These are phyloP conservation scores for Micronisus gabar DNA, from an alignment of 2,113 vertebrate genomes.

Conservation along the genomic window DNA sequence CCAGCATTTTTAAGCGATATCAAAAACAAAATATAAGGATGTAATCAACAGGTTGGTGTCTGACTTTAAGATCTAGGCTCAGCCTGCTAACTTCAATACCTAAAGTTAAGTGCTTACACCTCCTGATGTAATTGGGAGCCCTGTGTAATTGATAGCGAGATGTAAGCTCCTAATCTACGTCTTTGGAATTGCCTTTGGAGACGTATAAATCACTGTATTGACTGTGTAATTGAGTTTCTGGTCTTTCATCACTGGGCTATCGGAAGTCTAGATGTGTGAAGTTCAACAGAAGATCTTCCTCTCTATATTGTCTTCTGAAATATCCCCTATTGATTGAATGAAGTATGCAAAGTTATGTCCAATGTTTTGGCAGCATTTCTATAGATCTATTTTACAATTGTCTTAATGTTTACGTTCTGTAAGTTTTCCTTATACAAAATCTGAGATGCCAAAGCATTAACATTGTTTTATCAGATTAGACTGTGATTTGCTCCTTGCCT, in stretches of 20 bases:
- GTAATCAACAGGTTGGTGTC: neutral
- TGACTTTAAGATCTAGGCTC: neutral
- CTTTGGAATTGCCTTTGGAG: neutral
- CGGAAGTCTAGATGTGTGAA: neutral
- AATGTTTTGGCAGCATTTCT: neutral
- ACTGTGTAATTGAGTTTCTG: neutral
- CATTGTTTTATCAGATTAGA: neutral
- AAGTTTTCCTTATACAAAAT: neutral
- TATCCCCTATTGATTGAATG: neutral
- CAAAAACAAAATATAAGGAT: neutral
- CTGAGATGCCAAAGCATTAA: neutral
- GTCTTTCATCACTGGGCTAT: neutral
- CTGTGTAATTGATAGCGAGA: neutral
- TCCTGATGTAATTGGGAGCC: neutral
- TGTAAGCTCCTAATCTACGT: neutral
- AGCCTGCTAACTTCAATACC: neutral
- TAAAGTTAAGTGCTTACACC: neutral
- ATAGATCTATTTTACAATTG: rapidly evolving
- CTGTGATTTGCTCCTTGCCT: neutral
- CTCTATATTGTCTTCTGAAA: neutral
- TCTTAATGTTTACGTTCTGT: neutral
- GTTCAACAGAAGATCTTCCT: neutral
- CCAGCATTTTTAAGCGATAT: neutral
- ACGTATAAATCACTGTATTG: neutral
- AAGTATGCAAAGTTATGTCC: neutral